Evolutionary conservation across 2,113 vertebrate species (phyloP).

Genomic region (Crotalus tigris): DNA sequence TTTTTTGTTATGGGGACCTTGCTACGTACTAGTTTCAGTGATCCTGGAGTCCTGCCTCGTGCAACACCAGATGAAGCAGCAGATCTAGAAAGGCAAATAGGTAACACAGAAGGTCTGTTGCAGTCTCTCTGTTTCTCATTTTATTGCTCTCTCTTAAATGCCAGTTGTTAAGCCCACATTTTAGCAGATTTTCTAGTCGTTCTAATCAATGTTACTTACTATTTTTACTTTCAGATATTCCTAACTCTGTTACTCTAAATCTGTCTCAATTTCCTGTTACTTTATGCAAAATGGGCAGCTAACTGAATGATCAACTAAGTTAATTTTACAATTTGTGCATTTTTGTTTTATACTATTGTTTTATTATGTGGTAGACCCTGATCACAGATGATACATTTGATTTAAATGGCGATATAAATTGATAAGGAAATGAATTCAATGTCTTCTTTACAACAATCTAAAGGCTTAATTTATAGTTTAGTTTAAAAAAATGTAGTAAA

Average conservation of each 20-base stretch:
- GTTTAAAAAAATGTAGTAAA: neutral
- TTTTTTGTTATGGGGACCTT: conserved; percentile 93
- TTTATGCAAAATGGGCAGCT: neutral
- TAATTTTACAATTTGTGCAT: neutral
- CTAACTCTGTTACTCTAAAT: neutral
- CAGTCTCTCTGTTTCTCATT: conserved; percentile 16
- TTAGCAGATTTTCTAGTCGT: neutral
- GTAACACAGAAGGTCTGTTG: conserved; percentile 75
- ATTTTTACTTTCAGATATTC: neutral
- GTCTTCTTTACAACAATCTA: neutral
- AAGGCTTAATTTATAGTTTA: neutral
- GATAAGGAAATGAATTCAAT: neutral
- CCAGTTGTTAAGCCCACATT: neutral
- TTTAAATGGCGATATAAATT: neutral
- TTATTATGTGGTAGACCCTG: neutral
- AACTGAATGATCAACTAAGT: neutral
- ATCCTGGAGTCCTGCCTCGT: conserved; percentile 90
- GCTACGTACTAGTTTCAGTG: conserved; percentile 93
- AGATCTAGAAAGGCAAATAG: conserved; percentile 95
- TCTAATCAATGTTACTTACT: neutral
- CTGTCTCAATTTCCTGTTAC: neutral
- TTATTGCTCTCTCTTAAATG: neutral
- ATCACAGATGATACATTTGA: neutral
- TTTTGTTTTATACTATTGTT: neutral
- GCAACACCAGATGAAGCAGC: conserved; percentile 90